Evolutionary conservation across 2,888 invertebrate species (phyloP), one percentile per base, ranked within the genome.

Genomic region (Stenichneumon culpator): DNA sequence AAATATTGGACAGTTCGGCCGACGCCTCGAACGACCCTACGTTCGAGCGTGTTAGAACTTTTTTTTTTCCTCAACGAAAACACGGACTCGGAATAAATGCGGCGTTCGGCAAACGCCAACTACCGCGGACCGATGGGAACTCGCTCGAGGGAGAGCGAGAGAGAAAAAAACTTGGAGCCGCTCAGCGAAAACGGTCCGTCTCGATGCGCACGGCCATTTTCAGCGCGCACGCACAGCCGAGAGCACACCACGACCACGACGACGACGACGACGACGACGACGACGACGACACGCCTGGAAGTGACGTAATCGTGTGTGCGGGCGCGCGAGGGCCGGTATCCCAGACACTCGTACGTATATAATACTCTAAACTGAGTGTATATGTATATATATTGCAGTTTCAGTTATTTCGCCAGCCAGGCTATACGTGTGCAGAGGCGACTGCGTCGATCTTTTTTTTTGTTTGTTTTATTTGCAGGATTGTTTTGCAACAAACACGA

Each of bases 261-360:
- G n/a, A 57, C 80, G 65, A 44, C 57, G 22, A 57, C 79, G 65
- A 32, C 32, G 32, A 36, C 70, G 54, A 69, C 74, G 60, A 44
- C 57, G 25, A 57, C 80, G 65, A 86, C 91, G 93, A 93, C 93
- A 93, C 93, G 94, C 93, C 94, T 94, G 94, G 93, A 93, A 92
- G 93, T 94, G 94, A 94, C 94, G 94, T 94, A 93, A 93, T 88
- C 89, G 88, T 70, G 36, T 79, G 67, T 54, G 63, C 67, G 39
- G 52, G 54, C 84, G 57, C 73, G 69, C 83, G 83, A 78, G 77
- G 86, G 78, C 84, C 70, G 69, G 54, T 78, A 67, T 74, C 68
- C 69, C 54, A 52, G 60, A 68, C 60, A 28, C 22, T 44, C 16
- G 22, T 44, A 44, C 63, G 16, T 63, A 63, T 63, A 63, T 32